A percentile compares a stretch with the other conserved stretches of the same genome.
These are phyloP conservation scores for Calypte anna DNA, from an alignment of 2,113 vertebrate species.

Conservation along the genomic window DNA sequence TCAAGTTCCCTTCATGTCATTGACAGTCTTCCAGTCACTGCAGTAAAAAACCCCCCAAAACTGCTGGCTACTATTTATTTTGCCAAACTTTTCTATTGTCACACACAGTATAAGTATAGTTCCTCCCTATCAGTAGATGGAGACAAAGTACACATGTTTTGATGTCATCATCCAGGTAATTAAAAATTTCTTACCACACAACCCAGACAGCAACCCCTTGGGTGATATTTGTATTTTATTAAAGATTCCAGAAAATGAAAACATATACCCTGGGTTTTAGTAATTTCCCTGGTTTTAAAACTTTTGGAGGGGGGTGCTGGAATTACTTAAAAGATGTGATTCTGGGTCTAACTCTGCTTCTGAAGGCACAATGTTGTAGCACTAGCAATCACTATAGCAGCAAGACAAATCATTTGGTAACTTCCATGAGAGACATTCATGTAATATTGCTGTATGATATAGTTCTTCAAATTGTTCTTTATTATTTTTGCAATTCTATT, in stretches of 20 bases:
- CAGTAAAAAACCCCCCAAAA: background rate
- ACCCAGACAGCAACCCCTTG: background rate
- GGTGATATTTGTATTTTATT: background rate
- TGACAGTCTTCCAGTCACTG: background rate
- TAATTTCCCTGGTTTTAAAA: background rate
- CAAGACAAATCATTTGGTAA: background rate
- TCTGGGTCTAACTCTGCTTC: background rate
- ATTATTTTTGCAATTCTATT: background rate
- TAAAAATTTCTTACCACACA: background rate
- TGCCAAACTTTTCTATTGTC: background rate
- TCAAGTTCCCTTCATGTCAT: background rate
- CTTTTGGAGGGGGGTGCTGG: rapidly evolving
- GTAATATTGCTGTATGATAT: background rate
- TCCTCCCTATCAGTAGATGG: constrained; percentile 65
- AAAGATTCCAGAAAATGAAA: background rate
- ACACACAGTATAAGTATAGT: background rate
- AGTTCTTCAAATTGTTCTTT: background rate
- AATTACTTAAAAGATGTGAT: background rate
- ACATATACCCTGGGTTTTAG: background rate
- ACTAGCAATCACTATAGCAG: background rate
- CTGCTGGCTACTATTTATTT: background rate
- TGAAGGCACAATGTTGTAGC: background rate
- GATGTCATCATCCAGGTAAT: background rate
- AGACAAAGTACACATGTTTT: constrained; percentile 64
- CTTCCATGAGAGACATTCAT: background rate